A percentile compares a stretch with the other conserved stretches of the same genome.
phyloP scores from a whole-genome alignment of 2,888 invertebrate genomes.

The Aproaerema taeniolella region DNA sequence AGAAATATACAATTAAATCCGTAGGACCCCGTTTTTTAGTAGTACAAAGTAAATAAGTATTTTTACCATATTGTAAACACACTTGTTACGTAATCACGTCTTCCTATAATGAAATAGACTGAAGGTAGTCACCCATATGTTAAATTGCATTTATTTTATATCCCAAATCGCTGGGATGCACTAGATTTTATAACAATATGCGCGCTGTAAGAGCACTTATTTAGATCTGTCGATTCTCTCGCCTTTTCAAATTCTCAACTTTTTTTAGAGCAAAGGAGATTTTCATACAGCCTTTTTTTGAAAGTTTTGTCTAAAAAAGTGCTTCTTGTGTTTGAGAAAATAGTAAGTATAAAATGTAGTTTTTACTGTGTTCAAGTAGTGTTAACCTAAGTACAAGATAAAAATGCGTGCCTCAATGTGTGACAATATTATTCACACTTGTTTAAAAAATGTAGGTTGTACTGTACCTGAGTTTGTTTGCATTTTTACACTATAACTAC shows the following conservation, averaged over 20 bases:
- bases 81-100: constrained; percentile 42
- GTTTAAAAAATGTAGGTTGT: too few relatives aligned
- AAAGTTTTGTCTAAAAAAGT: constrained; percentile 52
- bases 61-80: constrained; percentile 40
- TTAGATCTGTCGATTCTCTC: constrained; percentile 41
- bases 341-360: constrained; percentile 40
- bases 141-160: constrained; percentile 34
- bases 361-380: constrained; percentile 62
- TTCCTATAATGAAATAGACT: constrained; percentile 66
- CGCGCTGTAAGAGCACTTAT: constrained; percentile 57
- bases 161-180: constrained; percentile 70
- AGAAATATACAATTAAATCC: constrained; percentile 34
- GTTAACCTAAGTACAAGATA: constrained; percentile 54
- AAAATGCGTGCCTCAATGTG: too few relatives aligned
- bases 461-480: too few relatives aligned
- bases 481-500: too few relatives aligned
- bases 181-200: constrained; percentile 56
- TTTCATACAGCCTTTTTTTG: constrained; percentile 8
- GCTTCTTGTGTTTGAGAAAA: constrained; percentile 44
- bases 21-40: constrained; percentile 53
- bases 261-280: constrained; percentile 10
- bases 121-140: constrained; percentile 50
- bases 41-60: constrained; percentile 67
- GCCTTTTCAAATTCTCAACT: constrained; percentile 17
- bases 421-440: too few relatives aligned